Base-by-base conservation (phyloP, 30 jellyfish, hydroid and myxozoan species). In the Morbakka virulenta region DNA sequence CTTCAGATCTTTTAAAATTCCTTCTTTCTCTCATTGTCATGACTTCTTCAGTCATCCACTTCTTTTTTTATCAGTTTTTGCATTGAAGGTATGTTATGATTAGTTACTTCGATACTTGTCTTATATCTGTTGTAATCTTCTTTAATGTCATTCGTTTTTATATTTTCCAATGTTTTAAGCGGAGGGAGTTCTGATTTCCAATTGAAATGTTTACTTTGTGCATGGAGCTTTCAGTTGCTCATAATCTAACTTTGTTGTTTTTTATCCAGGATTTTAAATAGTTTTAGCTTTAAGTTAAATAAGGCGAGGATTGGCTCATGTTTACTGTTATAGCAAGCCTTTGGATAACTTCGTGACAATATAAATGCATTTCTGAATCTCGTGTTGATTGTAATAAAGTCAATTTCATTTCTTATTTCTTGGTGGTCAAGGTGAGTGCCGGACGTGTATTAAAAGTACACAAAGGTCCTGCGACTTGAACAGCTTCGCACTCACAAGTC, bases 11-110 rank as follows among this genome's bases (percentile, higher is more conserved):
- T 35, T 67, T 67, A 32, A 13, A 35, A 32, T 27, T 34, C 80
- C 79, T 48, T 32, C 80, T 74, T 49, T 74, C 80, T 23, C 53
- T 64, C 85, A 74, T 74, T 14, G 51, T 34, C 28, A 49, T 31
- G 0, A 52, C 53, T 28, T 74, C 85, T 0, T 49, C 85, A 28
- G 85, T 67, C 53, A 28, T 52, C 63, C 79, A 50, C 23, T 2
- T 35, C 76, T 48, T 50, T 23, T 57, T 74, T n/a, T 32, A 32
- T 20, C 0, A 1, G 3, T 12, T 34, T 23, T 24, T 23, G 28
- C 64, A 32, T 33, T 34, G n/a, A 22, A 0, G 61, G 67, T 65
- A 28, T n/a, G n/a, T n/a, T n/a, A 9, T n/a, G 14, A 47, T 9
- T n/a, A 20, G 61, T n/a, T 47, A 9, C 61, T 47, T 47, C 61